Conservation (phyloP, 2,113 vertebrate genomes). For the Percina caprodes region DNA sequence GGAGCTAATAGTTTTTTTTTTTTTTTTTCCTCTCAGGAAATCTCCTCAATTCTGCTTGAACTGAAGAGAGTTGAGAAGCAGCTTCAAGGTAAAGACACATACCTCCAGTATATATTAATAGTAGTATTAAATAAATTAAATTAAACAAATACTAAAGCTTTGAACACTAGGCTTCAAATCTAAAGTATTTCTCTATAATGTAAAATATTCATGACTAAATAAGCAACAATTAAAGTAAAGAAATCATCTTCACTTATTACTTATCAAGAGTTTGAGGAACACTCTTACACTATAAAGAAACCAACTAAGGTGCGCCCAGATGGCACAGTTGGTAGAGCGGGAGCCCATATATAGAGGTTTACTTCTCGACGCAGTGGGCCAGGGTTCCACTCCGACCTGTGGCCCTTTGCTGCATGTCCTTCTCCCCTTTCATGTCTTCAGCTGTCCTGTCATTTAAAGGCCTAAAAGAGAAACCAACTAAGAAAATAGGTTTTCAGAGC, state of each 20-base stretch:
- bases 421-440: no score
- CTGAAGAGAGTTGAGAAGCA: constrained; percentile 96
- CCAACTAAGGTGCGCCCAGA: not conserved
- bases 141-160: not conserved
- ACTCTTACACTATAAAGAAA: not conserved
- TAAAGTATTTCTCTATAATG: not conserved
- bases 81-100: constrained; percentile 88
- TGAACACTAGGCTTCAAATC: not conserved
- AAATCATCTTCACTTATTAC: not conserved
- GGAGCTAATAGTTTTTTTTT: not conserved
- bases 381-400: no score
- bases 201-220: not conserved
- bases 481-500: not conserved
- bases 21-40: constrained; percentile 84
- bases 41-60: constrained; percentile 95
- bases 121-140: no score
- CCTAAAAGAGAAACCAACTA: not conserved
- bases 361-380: no score
- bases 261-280: not conserved
- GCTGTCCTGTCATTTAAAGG: no score
- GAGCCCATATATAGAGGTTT: no score
- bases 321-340: no score
- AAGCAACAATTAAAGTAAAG: not conserved
- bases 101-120: not conserved
- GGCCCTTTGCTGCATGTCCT: no score